phyloP scores from a whole-genome alignment of 2,113 vertebrate genomes.

The Ophiodon elongatus region DNA sequence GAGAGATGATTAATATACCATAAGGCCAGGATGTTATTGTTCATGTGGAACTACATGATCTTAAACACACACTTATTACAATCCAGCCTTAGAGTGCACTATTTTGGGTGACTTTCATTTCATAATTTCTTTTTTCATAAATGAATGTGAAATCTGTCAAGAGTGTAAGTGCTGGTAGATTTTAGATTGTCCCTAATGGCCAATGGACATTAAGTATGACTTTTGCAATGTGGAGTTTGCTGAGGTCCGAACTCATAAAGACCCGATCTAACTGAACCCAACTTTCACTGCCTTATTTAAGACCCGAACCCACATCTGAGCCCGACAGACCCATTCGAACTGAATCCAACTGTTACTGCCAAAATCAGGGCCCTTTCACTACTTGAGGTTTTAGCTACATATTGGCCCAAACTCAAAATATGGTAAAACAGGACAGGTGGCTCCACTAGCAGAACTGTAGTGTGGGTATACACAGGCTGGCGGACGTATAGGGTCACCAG shows the following conservation, averaged over 20 bases:
- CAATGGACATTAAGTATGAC: not conserved
- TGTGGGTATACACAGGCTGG: not conserved
- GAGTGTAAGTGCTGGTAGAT: no score
- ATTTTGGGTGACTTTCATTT: not conserved
- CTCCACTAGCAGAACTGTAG: not conserved
- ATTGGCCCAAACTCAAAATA: not conserved
- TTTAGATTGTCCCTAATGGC: not conserved
- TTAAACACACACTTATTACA: not conserved
- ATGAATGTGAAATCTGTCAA: not conserved
- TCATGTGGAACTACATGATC: constrained; percentile 1
- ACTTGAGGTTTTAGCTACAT: no score
- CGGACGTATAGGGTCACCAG: not conserved
- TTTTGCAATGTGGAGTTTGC: not conserved
- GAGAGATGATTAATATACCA: constrained; percentile 26
- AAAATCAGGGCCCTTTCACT: no score
- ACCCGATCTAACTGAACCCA: not conserved
- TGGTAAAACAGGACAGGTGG: not conserved
- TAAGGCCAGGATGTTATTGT: constrained; percentile 20
- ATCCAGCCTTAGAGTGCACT: not conserved
- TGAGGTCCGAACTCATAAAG: not conserved
- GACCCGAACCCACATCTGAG: not conserved
- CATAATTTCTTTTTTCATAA: no score
- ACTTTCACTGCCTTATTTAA: not conserved
- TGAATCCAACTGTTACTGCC: not conserved
- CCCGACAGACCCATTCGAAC: no score